Base-by-base conservation (phyloP, 2,797 vertebrate species). In the Myotis pilosus region DNA sequence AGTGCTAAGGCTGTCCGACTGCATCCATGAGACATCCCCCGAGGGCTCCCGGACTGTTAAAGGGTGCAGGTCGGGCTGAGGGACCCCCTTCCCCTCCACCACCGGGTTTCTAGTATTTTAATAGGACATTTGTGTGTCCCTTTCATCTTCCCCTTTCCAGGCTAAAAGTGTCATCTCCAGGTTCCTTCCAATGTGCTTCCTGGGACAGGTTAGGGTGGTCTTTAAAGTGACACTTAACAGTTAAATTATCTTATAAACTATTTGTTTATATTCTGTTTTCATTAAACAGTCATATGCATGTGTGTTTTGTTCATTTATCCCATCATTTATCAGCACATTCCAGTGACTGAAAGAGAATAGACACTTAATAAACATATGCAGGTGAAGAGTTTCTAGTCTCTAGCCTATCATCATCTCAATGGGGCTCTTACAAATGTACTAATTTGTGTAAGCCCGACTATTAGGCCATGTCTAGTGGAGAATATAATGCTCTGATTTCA, bases 251-350 rank as follows among this genome's bases (percentile, higher is more conserved):
- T 33, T n/a, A 72, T 47, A 33, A 74, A 30, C 41, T 92, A 30
- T 75, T 55, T 71, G 4, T 75, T 85, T 89, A 41, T 47, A 44
- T 91, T 82, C 72, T 71, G 6, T 91, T 92, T 80, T 55, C 20
- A 47, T 60, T 83, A 53, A 86, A 60, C 2, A 49, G 25, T 80
- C 62, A 72, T 82, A 23, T 89, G 69, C 9, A 36, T 22, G 5
- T 57, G 49, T 89, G 55, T 60, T 51, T n/a, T 41, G 1, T 75
- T 30, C 30, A 49, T 83, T 87, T 68, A 68, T 69, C 9, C 33
- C 25, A 62, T 30, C 25, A 28, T 62, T 62, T 62, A 62, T 30
- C 22, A 81, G n/a, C 66, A 83, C 38, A 22, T 78, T 78, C 91
- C 51, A 91, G 75, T 25, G 47, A 49, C 71, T 74, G 22, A 89